phyloP scores from a whole-genome alignment of 2,113 vertebrate species.

The Microcebus lehilahytsara region DNA sequence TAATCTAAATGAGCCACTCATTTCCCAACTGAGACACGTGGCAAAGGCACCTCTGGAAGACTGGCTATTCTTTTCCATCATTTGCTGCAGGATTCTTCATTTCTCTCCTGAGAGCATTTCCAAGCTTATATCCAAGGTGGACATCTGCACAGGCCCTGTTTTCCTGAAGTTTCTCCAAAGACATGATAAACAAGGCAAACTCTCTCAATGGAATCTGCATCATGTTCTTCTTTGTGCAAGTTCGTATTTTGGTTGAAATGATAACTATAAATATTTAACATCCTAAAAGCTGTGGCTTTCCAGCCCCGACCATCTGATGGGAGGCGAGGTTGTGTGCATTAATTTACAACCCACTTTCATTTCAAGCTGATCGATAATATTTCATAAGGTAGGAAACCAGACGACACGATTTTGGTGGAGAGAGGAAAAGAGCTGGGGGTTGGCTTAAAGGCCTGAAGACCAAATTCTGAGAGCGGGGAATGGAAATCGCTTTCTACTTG shows the following conservation, averaged over 20 bases:
- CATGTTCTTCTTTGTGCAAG: conserved; percentile 39
- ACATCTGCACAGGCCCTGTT: neutral
- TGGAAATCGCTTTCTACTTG: neutral
- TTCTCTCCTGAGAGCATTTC: conserved; percentile 6
- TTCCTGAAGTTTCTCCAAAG: conserved; percentile 23
- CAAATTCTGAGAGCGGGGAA: conserved; percentile 7
- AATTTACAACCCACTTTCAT: conserved; percentile 74
- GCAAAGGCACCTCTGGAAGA: neutral
- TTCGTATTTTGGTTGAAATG: conserved; percentile 75
- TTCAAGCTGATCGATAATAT: conserved; percentile 72
- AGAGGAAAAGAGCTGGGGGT: neutral
- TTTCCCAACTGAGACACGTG: conserved; percentile 37
- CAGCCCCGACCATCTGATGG: conserved; percentile 60
- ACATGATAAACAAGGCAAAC: neutral
- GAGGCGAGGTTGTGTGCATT: conserved; percentile 65
- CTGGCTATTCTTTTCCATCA: neutral
- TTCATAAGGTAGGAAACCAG: conserved; percentile 73
- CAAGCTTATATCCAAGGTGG: neutral
- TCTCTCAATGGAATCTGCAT: conserved; percentile 10
- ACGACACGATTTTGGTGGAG: conserved; percentile 51
- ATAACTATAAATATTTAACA: conserved; percentile 82
- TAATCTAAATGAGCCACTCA: conserved; percentile 51
- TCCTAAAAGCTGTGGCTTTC: conserved; percentile 80
- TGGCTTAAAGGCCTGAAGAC: neutral
- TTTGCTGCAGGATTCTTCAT: neutral